Base-by-base conservation (phyloP, 1,140 invertebrate species). In the Lasaia peninsularis region DNA sequence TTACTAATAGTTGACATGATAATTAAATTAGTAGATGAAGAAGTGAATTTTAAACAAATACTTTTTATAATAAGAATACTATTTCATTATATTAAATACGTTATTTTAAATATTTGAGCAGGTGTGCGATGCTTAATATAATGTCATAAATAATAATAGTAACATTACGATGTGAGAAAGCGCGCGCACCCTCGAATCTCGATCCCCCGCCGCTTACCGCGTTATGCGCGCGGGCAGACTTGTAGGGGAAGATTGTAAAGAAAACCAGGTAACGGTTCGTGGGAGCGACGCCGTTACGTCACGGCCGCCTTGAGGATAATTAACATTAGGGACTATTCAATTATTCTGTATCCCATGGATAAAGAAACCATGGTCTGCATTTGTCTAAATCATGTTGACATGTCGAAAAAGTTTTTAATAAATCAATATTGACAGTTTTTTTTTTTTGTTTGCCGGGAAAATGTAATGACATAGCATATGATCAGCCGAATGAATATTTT, bases 221-320 rank as follows among this genome's bases (percentile, higher is more conserved):
- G 24, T 1, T 24, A 1, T 55, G 55, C 60, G 56, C 59, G 57
- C 60, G 40, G 52, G 35, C 24, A 56, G 53, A 62, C 53, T 37
- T 18, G 40, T 32, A 53, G 67, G 63, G 67, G 60, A 54, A 58
- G 56, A 59, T 64, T 66, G 49, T 59, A 69, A 69, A 66, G 67
- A 69, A 69, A 66, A 66, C 56, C 53, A 56, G 63, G 53, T 69
- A 62, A 69, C 67, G 60, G 67, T 20, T 56, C 59, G 53, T 56
- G 59, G 48, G 59, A 55, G 31, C 59, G 37, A 6, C 52, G 12
- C 50, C 37, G 24, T 32, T 53, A 51, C 11, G 21, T 51, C n/a
- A 51, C 12, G 1, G 7, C 20, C 6, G n/a, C n/a, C n/a, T n/a
- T n/a, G n/a, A 50, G 21, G 32, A 56, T 48, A 48, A 56, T 56